Conservation (phyloP, 2,113 vertebrate species). For the Sturnus vulgaris region DNA sequence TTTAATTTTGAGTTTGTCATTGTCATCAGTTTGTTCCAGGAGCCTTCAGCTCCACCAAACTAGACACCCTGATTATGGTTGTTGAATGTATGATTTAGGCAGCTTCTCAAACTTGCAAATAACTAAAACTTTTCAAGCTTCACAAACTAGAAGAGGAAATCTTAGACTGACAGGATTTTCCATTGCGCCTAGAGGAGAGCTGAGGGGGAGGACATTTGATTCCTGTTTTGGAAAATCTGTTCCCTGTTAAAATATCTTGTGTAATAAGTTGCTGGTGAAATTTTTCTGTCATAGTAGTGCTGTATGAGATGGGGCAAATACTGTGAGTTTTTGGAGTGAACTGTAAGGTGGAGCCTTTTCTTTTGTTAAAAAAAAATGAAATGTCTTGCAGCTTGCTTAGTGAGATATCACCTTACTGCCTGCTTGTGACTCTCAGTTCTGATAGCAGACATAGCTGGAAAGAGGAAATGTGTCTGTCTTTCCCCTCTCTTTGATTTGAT, state of each 20-base stretch:
- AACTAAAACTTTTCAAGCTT: neutral
- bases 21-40: neutral
- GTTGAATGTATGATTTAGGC: neutral
- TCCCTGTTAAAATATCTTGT: neutral
- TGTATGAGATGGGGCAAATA: neutral
- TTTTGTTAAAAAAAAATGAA: neutral
- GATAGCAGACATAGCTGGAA: neutral
- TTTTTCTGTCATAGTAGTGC: neutral
- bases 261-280: neutral
- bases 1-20: neutral
- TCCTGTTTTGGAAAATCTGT: neutral
- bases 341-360: neutral
- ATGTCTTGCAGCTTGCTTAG: neutral
- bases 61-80: neutral
- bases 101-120: neutral
- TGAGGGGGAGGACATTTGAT: neutral
- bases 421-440: neutral
- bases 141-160: neutral
- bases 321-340: neutral
- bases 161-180: neutral
- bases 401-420: neutral
- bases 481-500: neutral
- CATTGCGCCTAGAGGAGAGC: neutral
- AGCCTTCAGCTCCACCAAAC: neutral
- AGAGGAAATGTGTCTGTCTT: neutral